These are phyloP conservation scores for Parochlus steinenii DNA, from an alignment of 2,888 invertebrate genomes.

Conservation along the genomic window DNA sequence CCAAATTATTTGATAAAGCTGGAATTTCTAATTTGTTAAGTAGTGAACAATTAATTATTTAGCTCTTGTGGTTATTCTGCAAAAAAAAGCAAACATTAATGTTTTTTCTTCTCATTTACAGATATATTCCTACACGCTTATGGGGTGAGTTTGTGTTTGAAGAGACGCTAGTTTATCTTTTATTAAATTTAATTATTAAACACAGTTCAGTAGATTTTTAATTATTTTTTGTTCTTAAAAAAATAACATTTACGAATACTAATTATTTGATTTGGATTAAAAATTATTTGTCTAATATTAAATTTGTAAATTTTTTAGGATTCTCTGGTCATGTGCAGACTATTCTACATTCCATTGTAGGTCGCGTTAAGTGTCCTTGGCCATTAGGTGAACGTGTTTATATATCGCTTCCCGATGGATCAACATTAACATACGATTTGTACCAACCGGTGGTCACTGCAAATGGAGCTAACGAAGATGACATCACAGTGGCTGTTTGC, in stretches of 20 bases:
- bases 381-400: conserved; percentile 71
- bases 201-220: too few relatives aligned
- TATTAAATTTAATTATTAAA: too few relatives aligned
- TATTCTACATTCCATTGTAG: conserved; percentile 74
- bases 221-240: too few relatives aligned
- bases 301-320: too few relatives aligned
- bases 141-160: too few relatives aligned
- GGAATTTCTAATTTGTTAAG: background rate
- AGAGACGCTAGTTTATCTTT: too few relatives aligned
- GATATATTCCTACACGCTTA: conserved; percentile 73
- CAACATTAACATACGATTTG: conserved; percentile 81
- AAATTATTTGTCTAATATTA: too few relatives aligned
- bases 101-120: conserved; percentile 32
- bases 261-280: too few relatives aligned
- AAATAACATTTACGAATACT: too few relatives aligned
- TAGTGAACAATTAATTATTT: background rate
- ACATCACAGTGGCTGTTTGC: conserved; percentile 73
- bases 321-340: conserved; percentile 93
- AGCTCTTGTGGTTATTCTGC: background rate
- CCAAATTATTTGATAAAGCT: background rate
- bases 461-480: conserved; percentile 45
- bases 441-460: conserved; percentile 51
- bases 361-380: conserved; percentile 76
- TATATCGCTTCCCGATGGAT: conserved; percentile 60
- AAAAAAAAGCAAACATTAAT: background rate